Evolutionary conservation across 2,797 vertebrate species (phyloP), one percentile per base, ranked within the genome.

Genomic region (Astyanax mexicanus): DNA sequence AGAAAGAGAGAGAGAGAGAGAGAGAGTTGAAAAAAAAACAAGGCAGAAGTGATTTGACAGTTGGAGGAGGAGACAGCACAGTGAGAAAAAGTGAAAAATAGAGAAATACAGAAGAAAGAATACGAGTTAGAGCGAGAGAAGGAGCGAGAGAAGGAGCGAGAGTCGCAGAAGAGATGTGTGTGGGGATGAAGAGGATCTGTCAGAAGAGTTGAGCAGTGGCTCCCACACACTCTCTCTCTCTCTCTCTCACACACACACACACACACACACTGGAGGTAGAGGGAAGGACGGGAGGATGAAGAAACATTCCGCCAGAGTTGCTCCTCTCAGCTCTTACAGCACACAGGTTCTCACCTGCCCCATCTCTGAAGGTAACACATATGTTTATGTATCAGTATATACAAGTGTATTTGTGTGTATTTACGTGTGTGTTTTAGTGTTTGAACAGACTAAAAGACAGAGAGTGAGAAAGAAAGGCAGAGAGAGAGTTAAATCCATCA

Each of bases 241-340:
- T 75, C 5, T 2, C n/a, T n/a, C 74, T 66, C 61, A 74, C 79
- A 74, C 55, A 79, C 66, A 80, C 74, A 27, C 66, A 76, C 72
- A 67, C 57, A 78, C 71, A 80, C 76, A 75, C 64, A 72, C 74
- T 74, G 49, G 80, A 66, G 81, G 73, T 78, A 69, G 84, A 86
- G 88, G 88, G 88, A 91, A 84, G 85, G 82, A 86, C 84, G 76
- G 86, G 90, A 94, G 88, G 84, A 95, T 95, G 94, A 95, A 93
- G 93, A 94, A 95, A 85, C 94, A 94, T 84, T 94, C 92, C 49
- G 92, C 94, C 86, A 90, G 92, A 88, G 93, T 94, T 87, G 92
- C 92, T 90, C 93, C 93, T 79, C 93, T 94, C 87, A 93, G 91
- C 89, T 94, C 93, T 17, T 94, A 93, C 91, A 94, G 93, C 90